Evolutionary conservation across 2,113 vertebrate genomes (phyloP), one percentile per base, ranked within the genome.

Genomic region (Felis chaus): DNA sequence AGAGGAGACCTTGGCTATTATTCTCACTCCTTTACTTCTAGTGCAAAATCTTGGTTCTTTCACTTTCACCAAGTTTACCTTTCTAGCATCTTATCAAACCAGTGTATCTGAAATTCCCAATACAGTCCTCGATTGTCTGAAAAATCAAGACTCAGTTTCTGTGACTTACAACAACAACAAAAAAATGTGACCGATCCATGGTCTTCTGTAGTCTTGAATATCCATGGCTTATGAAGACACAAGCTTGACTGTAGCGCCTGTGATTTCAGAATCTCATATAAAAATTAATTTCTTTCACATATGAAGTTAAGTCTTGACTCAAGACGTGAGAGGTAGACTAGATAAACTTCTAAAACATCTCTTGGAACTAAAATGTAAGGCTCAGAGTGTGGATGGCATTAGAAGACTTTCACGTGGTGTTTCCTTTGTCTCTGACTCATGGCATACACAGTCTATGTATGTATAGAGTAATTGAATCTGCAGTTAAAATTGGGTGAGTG

Each of bases 1-100:
- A 48, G 3, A 6, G 9, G n/a, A 57, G 50, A 39, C 29, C 1
- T 19, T 36, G n/a, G 2, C 18, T 36, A 0, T 36, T 4, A 9
- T 69, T 83, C 41, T 81, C 10, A 36, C 0, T 15, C 45, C 3
- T 1, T 78, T 53, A 82, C 1, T 36, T 83, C 6, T 36, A 48
- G 29, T 10, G 50, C 21, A n/a, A 88, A 91, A 55, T 36, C 48
- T 61, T 69, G 15, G 3, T n/a, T 80, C n/a, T 84, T 61, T 0
- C 18, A 53, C 53, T 27, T 92, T 89, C 10, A 27, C 16, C 45
- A 78, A 74, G 11, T 2, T 66, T 73, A 48, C 23, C 10, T 9
- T 88, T 80, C 15, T 14, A 68, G 21, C 16, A 68, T 71, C 25
- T 57, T n/a, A 78, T 71, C 12, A 45, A 48, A 12, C 78, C n/a